Conservation (phyloP, 2,888 invertebrate genomes). For the Leptopterna dolabrata region DNA sequence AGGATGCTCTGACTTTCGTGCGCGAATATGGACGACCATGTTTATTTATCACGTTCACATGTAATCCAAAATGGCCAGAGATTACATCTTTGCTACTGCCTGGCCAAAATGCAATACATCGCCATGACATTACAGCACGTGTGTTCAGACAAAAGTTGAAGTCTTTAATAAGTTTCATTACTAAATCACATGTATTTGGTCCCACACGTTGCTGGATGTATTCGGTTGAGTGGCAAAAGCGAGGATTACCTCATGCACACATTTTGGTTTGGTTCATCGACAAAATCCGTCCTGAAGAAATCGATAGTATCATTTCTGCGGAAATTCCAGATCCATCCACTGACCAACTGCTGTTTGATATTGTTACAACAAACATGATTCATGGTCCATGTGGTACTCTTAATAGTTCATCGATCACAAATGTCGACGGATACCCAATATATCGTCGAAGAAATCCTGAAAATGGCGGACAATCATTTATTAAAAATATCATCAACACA, state of each 20-base stretch:
- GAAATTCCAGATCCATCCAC: too few relatives aligned
- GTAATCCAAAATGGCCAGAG: too few relatives aligned
- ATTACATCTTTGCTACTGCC: too few relatives aligned
- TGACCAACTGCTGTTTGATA: slow-evolving; percentile 63
- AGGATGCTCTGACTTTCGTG: too few relatives aligned
- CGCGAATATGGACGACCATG: too few relatives aligned
- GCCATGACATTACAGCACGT: too few relatives aligned
- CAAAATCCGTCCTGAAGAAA: slow-evolving; percentile 64
- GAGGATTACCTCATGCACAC: slow-evolving; percentile 64
- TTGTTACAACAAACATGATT: slow-evolving; percentile 65
- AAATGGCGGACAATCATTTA: slow-evolving; percentile 59
- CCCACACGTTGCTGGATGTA: too few relatives aligned
- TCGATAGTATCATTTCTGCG: slow-evolving; percentile 65
- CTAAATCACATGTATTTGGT: too few relatives aligned
- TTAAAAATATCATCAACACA: slow-evolving; percentile 11
- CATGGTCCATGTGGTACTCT: slow-evolving; percentile 64
- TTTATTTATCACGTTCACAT: too few relatives aligned
- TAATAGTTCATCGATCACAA: slow-evolving; percentile 62
- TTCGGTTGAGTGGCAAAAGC: slow-evolving; percentile 64
- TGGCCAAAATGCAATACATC: too few relatives aligned
- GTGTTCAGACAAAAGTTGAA: too few relatives aligned
- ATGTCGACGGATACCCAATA: slow-evolving; percentile 63
- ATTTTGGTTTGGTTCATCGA: slow-evolving; percentile 65
- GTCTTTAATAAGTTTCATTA: too few relatives aligned
- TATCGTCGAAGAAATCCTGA: slow-evolving; percentile 61